Conservation (phyloP, 2,113 vertebrate genomes). For the Heteronetta atricapilla region DNA sequence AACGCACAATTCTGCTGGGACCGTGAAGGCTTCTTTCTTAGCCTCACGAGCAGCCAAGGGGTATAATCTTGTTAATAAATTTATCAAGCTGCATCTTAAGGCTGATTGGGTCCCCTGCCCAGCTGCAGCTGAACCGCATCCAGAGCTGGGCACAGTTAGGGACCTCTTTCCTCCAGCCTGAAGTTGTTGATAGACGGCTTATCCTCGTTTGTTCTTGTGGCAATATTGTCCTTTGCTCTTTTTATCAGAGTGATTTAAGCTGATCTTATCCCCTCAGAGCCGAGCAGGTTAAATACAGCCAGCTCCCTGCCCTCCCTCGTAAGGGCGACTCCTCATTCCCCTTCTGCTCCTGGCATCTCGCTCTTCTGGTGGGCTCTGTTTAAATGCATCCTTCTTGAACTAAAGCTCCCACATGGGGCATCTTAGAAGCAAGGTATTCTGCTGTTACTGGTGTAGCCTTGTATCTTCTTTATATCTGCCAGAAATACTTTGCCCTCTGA, state of each 20-base stretch:
- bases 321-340: neutral
- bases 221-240: neutral
- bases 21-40: neutral
- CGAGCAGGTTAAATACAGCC: neutral
- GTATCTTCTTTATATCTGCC: neutral
- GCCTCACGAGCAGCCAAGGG: neutral
- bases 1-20: neutral
- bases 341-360: neutral
- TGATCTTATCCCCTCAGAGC: neutral
- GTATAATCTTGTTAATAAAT: neutral
- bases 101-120: neutral
- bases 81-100: neutral
- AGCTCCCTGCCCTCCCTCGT: neutral
- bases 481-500: neutral
- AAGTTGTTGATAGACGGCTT: neutral
- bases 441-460: neutral
- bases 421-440: fast-evolving
- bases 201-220: neutral
- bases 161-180: neutral
- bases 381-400: neutral
- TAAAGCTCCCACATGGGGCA: neutral
- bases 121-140: neutral
- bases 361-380: neutral
- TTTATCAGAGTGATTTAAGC: no score
- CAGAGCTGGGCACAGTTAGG: neutral